Percentiles rank a stretch among this genome's conserved stretches.
Conservation (phyloP, 2,113 vertebrate species). For the Prinia subflava region DNA sequence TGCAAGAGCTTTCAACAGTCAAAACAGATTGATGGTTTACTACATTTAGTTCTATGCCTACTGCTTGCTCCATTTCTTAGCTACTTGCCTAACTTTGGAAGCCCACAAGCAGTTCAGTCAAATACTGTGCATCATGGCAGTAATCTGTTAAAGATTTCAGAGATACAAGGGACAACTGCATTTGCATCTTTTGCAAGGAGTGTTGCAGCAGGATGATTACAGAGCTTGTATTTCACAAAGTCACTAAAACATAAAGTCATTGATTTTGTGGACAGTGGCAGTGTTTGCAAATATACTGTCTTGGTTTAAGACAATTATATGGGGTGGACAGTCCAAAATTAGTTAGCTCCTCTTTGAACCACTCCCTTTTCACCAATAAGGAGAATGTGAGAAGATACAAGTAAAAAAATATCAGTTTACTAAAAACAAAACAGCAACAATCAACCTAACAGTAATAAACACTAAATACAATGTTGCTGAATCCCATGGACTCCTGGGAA, state of each 20-base stretch:
- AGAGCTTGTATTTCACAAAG: neutral
- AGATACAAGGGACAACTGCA: neutral
- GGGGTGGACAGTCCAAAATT: neutral
- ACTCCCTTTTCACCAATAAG: neutral
- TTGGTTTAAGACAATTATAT: neutral
- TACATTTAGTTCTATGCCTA: neutral
- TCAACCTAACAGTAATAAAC: neutral
- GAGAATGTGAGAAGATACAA: neutral
- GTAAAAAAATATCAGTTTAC: neutral
- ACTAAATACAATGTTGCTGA: neutral
- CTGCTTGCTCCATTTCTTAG: neutral
- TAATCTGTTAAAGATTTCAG: neutral
- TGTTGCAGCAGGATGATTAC: neutral
- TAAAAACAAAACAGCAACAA: neutral
- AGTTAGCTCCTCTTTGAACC: neutral
- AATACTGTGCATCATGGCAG: neutral
- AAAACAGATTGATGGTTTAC: neutral
- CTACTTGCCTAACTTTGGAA: neutral
- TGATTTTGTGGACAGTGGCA: neutral
- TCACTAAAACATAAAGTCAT: neutral
- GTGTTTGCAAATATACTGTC: neutral
- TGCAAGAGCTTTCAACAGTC: neutral
- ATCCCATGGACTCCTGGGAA: accelerated
- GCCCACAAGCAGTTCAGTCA: neutral
- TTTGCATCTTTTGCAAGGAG: accelerated